These are phyloP conservation scores for Mesocentrotus franciscanus DNA, from an alignment of 53 echinoderm and acorn worm genomes.

Conservation along the genomic window DNA sequence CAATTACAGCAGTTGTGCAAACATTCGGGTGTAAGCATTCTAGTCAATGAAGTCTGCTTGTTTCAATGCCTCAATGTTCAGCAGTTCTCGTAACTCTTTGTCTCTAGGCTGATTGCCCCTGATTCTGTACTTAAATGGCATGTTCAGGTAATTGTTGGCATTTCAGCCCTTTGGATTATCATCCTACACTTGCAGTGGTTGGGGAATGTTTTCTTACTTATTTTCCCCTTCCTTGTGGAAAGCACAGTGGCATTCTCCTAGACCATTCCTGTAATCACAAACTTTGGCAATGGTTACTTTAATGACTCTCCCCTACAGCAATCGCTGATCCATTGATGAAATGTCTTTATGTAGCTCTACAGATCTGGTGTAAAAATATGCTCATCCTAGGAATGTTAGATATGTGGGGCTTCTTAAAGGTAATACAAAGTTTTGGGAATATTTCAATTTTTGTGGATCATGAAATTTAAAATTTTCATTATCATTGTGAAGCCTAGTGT, in stretches of 20 bases:
- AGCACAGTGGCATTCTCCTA: neutral
- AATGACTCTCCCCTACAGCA: neutral
- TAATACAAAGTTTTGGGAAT: too few species aligned
- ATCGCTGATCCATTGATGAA: neutral
- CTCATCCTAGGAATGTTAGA: neutral
- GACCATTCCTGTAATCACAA: neutral
- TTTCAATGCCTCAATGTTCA: neutral
- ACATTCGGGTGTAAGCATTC: conserved; percentile 19
- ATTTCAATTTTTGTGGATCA: too few species aligned
- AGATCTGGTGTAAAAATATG: neutral
- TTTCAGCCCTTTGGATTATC: conserved; percentile 26
- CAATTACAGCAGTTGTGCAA: conserved; percentile 60
- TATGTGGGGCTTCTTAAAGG: neutral
- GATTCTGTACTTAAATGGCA: conserved; percentile 21
- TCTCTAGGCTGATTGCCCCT: neutral
- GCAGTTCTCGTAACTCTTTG: neutral
- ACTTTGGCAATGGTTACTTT: neutral
- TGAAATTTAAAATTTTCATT: too few species aligned
- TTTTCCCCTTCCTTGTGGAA: neutral
- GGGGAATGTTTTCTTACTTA: neutral
- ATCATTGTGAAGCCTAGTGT: too few species aligned
- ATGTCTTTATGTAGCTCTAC: neutral
- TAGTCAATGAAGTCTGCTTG: conserved; percentile 21
- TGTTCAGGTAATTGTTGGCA: conserved; percentile 13
- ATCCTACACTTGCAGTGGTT: neutral